phyloP scores from a whole-genome alignment of 2,797 vertebrate genomes.

The Tympanoctomys barrerae region DNA sequence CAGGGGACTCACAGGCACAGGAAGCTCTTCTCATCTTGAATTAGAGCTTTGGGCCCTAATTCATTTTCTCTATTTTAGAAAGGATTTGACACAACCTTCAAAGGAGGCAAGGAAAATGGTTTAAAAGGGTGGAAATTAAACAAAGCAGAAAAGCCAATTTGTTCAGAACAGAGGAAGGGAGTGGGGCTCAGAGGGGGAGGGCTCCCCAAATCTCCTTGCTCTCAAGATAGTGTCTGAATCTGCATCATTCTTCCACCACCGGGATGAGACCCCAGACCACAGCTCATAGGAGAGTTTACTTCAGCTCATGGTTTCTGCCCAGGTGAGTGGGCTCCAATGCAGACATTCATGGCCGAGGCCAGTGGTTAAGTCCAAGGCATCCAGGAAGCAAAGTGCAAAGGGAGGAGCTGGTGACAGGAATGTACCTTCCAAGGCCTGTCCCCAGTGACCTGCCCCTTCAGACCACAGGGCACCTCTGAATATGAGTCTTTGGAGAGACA shows the following conservation, averaged over 20 bases:
- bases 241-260: neutral
- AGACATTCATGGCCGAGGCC: neutral
- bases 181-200: neutral
- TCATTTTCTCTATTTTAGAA: neutral
- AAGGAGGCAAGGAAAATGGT: neutral
- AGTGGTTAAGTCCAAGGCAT: neutral
- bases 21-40: neutral
- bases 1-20: neutral
- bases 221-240: neutral
- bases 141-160: neutral
- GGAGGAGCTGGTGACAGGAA: neutral
- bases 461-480: neutral
- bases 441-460: neutral
- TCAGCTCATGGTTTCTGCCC: no score
- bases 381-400: neutral
- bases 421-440: neutral
- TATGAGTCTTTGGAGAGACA: neutral
- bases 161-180: neutral
- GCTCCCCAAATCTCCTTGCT: neutral
- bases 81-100: neutral
- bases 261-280: neutral
- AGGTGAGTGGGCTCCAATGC: neutral
- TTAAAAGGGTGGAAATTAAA: neutral
- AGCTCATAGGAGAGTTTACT: neutral
- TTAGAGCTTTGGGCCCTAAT: neutral